These are phyloP conservation scores for Idaea aversata DNA, from an alignment of 2,888 invertebrate species.

Conservation along the genomic window DNA sequence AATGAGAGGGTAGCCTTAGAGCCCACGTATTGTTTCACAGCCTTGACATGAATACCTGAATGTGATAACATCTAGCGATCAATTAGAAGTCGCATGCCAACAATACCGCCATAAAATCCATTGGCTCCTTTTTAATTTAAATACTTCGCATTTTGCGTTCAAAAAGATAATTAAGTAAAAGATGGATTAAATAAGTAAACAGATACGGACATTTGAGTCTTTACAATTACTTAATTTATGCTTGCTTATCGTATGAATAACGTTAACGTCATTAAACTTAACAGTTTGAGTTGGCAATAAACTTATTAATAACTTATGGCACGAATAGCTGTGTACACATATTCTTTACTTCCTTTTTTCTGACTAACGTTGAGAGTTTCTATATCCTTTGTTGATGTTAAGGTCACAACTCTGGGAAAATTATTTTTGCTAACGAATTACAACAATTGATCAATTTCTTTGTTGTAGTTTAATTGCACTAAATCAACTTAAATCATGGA, in stretches of 20 bases:
- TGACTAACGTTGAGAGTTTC: not conserved
- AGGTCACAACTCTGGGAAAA: not conserved
- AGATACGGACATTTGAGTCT: not conserved
- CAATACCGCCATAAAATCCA: conserved; percentile 56
- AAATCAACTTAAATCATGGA: not conserved
- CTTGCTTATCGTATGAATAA: conserved; percentile 28
- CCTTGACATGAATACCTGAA: conserved; percentile 67
- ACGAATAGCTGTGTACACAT: not conserved
- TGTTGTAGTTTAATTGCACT: not conserved
- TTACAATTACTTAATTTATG: conserved; percentile 25
- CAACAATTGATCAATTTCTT: not conserved
- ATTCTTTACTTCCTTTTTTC: not conserved
- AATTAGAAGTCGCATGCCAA: conserved; percentile 57
- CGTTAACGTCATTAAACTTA: conserved; percentile 30
- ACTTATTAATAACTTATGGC: not conserved
- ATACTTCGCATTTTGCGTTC: conserved; percentile 2
- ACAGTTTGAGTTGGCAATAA: conserved; percentile 14
- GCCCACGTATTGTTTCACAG: conserved; percentile 57
- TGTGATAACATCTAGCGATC: conserved; percentile 61
- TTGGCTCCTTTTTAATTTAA: conserved; percentile 24
- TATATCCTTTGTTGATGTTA: not conserved
- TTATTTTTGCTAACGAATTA: not conserved
- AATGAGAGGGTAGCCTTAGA: conserved; percentile 45
- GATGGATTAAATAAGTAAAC: not conserved
- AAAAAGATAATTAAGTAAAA: not conserved